A percentile compares a stretch with the other conserved stretches of the same genome.
Conservation (phyloP, 1,140 invertebrate genomes). For the Ptiloglossa arizonensis region DNA sequence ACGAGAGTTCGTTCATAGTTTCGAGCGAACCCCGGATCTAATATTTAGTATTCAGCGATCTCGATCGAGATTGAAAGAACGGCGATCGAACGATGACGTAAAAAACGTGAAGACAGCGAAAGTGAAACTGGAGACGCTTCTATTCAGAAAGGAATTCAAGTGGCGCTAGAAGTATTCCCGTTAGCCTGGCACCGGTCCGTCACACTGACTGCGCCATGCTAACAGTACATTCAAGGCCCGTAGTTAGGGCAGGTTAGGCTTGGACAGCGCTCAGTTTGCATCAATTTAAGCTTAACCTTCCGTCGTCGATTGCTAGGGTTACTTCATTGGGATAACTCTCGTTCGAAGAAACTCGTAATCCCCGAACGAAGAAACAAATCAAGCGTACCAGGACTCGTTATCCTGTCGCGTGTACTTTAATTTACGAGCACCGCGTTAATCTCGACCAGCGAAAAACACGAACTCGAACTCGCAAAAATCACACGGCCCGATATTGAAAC, state of each 20-base stretch:
- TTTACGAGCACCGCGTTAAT: too few species aligned
- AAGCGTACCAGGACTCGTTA: too few species aligned
- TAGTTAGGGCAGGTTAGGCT: slow-evolving; percentile 53
- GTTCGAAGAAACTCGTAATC: not conserved
- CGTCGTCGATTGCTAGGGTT: not conserved
- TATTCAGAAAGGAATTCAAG: not conserved
- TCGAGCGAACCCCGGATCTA: too few species aligned
- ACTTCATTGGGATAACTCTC: not conserved
- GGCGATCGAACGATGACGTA: not conserved
- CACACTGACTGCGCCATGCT: slow-evolving; percentile 6
- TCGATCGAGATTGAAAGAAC: too few species aligned
- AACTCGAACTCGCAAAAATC: too few species aligned
- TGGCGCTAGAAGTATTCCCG: slow-evolving; percentile 37
- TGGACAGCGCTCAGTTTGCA: slow-evolving; percentile 46
- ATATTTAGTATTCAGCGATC: too few species aligned
- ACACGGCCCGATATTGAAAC: too few species aligned
- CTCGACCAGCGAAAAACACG: too few species aligned
- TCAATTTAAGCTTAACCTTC: slow-evolving; percentile 45
- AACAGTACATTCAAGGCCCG: slow-evolving; percentile 41
- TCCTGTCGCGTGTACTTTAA: too few species aligned
- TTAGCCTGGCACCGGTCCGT: slow-evolving; percentile 17
- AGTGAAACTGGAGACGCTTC: slow-evolving; percentile 19
- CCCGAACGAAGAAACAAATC: too few species aligned
- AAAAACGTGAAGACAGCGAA: not conserved
- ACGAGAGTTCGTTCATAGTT: too few species aligned